A percentile compares a stretch with the other conserved stretches of the same genome.
Conservation (phyloP, 2,113 vertebrate species). For the Promerops cafer region DNA sequence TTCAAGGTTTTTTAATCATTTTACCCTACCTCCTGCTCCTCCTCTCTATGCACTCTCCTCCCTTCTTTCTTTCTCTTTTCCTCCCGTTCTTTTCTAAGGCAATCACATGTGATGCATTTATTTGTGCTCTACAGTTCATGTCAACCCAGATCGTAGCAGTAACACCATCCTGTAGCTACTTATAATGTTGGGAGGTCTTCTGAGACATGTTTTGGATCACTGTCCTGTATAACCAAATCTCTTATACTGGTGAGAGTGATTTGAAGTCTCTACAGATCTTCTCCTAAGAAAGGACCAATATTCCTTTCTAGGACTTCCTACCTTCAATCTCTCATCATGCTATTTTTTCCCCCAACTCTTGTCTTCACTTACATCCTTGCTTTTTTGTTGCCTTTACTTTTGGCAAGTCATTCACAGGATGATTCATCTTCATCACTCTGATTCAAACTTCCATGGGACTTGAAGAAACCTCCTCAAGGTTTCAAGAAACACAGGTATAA, state of each 20-base stretch:
- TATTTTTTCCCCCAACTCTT: neutral
- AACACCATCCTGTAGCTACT: neutral
- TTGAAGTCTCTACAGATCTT: neutral
- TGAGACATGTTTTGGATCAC: neutral
- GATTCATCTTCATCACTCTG: neutral
- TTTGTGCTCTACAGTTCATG: neutral
- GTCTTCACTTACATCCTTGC: neutral
- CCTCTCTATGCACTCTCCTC: neutral
- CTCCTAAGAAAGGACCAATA: neutral
- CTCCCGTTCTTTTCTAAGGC: neutral
- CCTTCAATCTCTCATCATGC: neutral
- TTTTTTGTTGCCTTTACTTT: neutral
- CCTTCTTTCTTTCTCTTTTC: neutral
- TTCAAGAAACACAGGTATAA: neutral
- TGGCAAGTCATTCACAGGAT: neutral
- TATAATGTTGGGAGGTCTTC: neutral
- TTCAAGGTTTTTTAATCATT: neutral
- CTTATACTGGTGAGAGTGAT: neutral
- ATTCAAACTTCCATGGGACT: neutral
- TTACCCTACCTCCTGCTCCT: neutral
- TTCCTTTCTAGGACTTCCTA: neutral
- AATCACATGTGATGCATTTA: neutral
- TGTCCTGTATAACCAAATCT: neutral
- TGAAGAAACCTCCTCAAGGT: neutral
- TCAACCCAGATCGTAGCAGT: neutral